Conservation (phyloP, 2,113 vertebrate genomes). For the Galemys pyrenaicus region DNA sequence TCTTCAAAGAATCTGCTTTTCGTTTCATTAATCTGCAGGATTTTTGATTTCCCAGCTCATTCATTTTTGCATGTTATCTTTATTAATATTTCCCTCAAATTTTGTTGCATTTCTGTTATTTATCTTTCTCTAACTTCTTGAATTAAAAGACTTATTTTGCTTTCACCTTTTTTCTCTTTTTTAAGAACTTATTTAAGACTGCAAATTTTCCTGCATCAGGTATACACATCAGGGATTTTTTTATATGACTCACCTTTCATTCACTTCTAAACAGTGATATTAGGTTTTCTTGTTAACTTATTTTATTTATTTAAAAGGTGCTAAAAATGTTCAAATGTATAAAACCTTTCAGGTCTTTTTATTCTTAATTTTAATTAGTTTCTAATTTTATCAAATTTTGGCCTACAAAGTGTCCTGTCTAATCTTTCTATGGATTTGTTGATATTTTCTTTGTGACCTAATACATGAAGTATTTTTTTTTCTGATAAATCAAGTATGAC, state of each 20-base stretch:
- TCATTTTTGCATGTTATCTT: background rate
- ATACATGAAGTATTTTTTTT: background rate
- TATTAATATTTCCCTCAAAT: background rate
- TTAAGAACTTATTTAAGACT: background rate
- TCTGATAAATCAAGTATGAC: background rate
- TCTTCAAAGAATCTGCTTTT: constrained; percentile 30
- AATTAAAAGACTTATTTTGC: constrained; percentile 18
- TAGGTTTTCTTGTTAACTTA: constrained; percentile 27
- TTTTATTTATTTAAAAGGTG: background rate
- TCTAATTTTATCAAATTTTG: constrained; percentile 13
- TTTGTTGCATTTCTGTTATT: background rate
- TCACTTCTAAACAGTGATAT: constrained; percentile 26
- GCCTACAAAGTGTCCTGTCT: background rate
- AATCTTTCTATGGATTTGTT: background rate
- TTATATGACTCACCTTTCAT: background rate
- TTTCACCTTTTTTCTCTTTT: background rate
- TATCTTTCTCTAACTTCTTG: background rate
- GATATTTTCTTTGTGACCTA: constrained; percentile 12
- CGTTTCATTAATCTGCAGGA: background rate
- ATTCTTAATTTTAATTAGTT: background rate
- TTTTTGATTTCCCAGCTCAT: background rate
- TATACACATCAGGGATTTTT: background rate
- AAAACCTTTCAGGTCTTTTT: background rate
- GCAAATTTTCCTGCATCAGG: background rate
- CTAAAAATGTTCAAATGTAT: background rate